Evolutionary conservation across 2,888 invertebrate species (phyloP).

Genomic region (Cremastobaeus sp.): DNA sequence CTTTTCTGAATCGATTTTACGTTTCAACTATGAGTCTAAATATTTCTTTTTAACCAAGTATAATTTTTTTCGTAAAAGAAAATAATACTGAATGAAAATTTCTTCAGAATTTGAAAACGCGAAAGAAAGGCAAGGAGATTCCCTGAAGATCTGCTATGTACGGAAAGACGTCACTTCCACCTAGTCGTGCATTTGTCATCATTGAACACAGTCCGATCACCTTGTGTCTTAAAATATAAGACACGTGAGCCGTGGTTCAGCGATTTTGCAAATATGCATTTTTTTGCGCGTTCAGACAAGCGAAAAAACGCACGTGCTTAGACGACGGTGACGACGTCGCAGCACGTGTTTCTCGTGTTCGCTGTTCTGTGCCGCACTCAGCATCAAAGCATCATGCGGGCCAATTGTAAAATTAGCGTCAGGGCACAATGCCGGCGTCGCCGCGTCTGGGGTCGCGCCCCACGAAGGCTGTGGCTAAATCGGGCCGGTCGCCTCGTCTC

Average conservation of each 20-base stretch:
- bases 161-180: too few species aligned
- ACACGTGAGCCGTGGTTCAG: neutral
- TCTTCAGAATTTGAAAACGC: too few species aligned
- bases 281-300: constrained; percentile 9
- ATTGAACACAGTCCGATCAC: constrained; percentile 7
- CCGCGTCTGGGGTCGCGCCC: constrained; percentile 75
- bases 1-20: too few species aligned
- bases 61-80: too few species aligned
- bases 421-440: constrained; percentile 77
- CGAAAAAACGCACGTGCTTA: constrained; percentile 51
- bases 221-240: constrained; percentile 4
- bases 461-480: constrained; percentile 76
- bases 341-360: constrained; percentile 63
- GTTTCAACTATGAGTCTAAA: too few species aligned
- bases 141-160: neutral
- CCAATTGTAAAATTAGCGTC: constrained; percentile 78
- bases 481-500: constrained; percentile 64
- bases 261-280: constrained; percentile 14
- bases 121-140: too few species aligned
- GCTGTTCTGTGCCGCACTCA: constrained; percentile 44
- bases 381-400: constrained; percentile 15
- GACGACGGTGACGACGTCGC: constrained; percentile 52
- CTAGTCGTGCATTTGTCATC: too few species aligned
- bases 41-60: too few species aligned
- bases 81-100: too few species aligned